Conservation (phyloP, 2,113 vertebrate species). For the Struthidea cinerea region DNA sequence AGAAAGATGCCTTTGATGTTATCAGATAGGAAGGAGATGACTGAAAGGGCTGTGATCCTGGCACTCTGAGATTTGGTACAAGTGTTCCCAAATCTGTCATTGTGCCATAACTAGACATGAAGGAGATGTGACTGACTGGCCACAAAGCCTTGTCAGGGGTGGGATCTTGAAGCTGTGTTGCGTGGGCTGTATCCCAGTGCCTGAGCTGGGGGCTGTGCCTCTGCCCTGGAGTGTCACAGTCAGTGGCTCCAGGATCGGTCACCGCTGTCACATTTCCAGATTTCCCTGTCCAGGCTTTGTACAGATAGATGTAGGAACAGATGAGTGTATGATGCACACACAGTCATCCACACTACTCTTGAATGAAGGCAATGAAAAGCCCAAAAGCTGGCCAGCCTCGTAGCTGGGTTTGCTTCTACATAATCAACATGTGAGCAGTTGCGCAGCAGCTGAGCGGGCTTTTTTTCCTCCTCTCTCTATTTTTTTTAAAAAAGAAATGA, state of each 20-base stretch:
- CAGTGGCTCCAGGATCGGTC: rapidly evolving
- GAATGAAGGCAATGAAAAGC: background rate
- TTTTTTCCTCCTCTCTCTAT: background rate
- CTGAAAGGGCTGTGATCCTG: background rate
- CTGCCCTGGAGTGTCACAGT: background rate
- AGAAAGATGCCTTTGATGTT: background rate
- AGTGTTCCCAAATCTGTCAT: background rate
- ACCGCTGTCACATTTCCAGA: background rate
- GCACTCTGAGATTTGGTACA: background rate
- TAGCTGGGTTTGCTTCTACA: background rate
- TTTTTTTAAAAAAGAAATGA: background rate
- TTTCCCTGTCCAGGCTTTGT: background rate
- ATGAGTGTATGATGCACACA: rapidly evolving
- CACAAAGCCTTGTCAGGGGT: background rate
- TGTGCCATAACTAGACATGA: background rate
- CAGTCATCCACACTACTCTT: rapidly evolving
- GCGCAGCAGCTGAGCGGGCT: background rate
- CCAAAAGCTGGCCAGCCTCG: background rate
- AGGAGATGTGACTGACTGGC: background rate
- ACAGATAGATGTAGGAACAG: background rate
- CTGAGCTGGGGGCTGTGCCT: background rate
- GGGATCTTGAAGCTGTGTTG: background rate
- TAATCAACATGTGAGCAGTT: background rate
- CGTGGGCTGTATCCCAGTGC: background rate
- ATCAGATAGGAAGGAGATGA: background rate